Evolutionary conservation across 2,888 invertebrate species (phyloP).

Genomic region (Ochlodes sylvanus): DNA sequence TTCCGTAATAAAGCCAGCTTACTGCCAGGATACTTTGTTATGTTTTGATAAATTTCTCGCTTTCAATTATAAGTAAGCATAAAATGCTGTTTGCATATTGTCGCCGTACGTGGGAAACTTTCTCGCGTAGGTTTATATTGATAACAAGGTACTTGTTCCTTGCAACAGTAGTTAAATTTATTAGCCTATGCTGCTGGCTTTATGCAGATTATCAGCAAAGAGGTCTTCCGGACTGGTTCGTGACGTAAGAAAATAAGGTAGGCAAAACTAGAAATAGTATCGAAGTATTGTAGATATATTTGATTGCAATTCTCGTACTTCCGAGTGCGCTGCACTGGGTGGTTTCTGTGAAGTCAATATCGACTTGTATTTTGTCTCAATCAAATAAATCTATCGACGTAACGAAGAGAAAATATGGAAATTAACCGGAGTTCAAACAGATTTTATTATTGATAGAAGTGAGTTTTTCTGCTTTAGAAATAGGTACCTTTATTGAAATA

Average conservation of each 20-base stretch:
- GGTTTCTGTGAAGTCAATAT: conserved; percentile 1
- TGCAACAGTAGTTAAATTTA: conserved; percentile 32
- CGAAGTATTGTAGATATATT: conserved; percentile 19
- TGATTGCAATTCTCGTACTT: conserved; percentile 17
- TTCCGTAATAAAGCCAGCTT: no score
- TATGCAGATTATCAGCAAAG: conserved; percentile 34
- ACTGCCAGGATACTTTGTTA: neutral
- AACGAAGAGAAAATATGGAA: no score
- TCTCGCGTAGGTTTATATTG: conserved; percentile 39
- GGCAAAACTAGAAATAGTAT: conserved; percentile 1
- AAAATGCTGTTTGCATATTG: conserved; percentile 43
- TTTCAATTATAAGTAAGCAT: conserved; percentile 42
- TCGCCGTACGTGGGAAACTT: conserved; percentile 48
- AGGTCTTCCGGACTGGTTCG: conserved; percentile 22
- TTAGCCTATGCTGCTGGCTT: conserved; percentile 27
- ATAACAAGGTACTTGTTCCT: conserved; percentile 34
- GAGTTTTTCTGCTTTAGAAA: no score
- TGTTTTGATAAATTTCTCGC: conserved; percentile 24
- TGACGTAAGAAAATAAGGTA: conserved; percentile 18
- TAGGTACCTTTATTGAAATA: no score
- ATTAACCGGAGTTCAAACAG: no score
- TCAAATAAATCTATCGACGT: neutral
- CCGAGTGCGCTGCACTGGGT: neutral
- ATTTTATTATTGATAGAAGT: no score
- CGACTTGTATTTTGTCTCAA: neutral